Evolutionary conservation across 2,888 invertebrate genomes (phyloP).

Genomic region (Miltochrista miniata): DNA sequence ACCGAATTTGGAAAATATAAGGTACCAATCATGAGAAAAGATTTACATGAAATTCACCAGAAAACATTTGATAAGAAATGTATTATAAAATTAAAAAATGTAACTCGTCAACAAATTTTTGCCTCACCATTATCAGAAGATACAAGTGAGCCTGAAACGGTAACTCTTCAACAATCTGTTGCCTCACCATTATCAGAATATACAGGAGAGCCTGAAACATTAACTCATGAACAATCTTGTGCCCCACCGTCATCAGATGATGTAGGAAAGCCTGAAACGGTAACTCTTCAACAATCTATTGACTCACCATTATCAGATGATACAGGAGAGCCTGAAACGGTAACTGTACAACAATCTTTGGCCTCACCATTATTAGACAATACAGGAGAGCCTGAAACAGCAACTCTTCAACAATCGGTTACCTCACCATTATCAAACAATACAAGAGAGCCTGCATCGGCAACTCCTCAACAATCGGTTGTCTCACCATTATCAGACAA

Average conservation of each 20-base stretch:
- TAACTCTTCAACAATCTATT: conserved; percentile 14
- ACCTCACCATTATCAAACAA: not conserved
- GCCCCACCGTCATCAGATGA: not conserved
- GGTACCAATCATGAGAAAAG: conserved; percentile 37
- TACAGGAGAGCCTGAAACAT: not conserved
- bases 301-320: not conserved
- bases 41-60: conserved; percentile 53
- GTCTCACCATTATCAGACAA: not conserved
- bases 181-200: not conserved
- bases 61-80: conserved; percentile 55
- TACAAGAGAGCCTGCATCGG: not conserved
- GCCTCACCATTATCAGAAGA: not conserved
- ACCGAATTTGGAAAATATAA: conserved; percentile 65
- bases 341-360: conserved; percentile 14
- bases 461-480: conserved; percentile 14
- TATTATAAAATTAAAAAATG: conserved; percentile 46
- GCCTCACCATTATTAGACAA: not conserved
- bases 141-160: not conserved
- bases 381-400: not conserved
- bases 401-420: conserved; percentile 14
- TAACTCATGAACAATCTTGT: conserved; percentile 14
- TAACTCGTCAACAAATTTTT: conserved; percentile 14
- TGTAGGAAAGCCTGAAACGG: not conserved
- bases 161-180: conserved; percentile 14
- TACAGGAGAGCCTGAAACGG: not conserved